These are phyloP conservation scores for Balanococcus diminutus DNA, from an alignment of 2,888 invertebrate genomes.

Conservation along the genomic window DNA sequence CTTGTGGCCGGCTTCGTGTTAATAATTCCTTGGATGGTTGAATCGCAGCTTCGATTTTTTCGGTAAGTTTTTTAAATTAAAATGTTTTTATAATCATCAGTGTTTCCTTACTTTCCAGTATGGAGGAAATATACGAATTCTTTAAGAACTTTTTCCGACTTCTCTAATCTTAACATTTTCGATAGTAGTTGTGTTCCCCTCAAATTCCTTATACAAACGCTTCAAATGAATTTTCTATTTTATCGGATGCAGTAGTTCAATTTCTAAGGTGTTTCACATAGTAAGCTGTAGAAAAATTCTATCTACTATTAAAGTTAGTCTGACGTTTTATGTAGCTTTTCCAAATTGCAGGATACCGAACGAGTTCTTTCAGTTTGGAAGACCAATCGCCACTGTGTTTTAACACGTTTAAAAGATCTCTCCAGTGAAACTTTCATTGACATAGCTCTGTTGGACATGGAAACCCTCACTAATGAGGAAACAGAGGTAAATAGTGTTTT, in stretches of 20 bases:
- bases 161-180: constrained; percentile 84
- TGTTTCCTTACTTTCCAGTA: background rate
- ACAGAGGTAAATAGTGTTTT: too few relatives aligned
- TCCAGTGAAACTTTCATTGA: constrained; percentile 78
- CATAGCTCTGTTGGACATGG: constrained; percentile 75
- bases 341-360: constrained; percentile 75
- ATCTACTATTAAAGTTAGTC: too few relatives aligned
- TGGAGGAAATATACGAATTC: constrained; percentile 54
- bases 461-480: constrained; percentile 69
- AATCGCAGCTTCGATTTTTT: too few relatives aligned
- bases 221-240: constrained; percentile 89
- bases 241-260: constrained; percentile 96
- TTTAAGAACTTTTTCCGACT: constrained; percentile 72
- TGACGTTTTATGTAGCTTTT: too few relatives aligned
- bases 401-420: constrained; percentile 80
- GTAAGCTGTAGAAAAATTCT: too few relatives aligned
- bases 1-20: too few relatives aligned
- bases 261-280: constrained; percentile 84
- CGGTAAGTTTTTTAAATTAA: too few relatives aligned
- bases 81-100: too few relatives aligned
- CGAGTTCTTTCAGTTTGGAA: constrained; percentile 84
- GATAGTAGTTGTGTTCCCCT: constrained; percentile 81
- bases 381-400: constrained; percentile 87
- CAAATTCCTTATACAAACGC: constrained; percentile 82
- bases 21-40: too few relatives aligned